A percentile compares a stretch with the other conserved stretches of the same genome.
Evolutionary conservation across 2,113 vertebrate genomes (phyloP).

Genomic region (Catharus minimus): DNA sequence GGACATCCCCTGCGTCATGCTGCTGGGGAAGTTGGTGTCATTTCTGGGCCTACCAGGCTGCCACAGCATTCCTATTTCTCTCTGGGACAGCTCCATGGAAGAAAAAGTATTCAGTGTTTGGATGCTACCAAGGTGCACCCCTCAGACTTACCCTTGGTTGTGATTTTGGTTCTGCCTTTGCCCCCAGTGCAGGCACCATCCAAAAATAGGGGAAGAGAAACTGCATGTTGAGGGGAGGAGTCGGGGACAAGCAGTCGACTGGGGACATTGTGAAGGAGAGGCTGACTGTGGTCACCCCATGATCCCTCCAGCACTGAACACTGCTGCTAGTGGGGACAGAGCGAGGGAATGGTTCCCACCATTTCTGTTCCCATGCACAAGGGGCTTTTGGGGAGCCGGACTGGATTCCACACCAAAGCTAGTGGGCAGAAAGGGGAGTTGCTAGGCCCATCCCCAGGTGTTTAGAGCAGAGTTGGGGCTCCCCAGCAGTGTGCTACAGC

Average conservation of each 20-base stretch:
- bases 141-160: background rate
- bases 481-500: background rate
- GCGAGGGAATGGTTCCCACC: background rate
- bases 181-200: rapidly evolving
- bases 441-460: rapidly evolving
- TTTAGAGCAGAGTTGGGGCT: background rate
- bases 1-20: background rate
- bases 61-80: background rate
- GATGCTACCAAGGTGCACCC: rapidly evolving
- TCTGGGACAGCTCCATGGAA: background rate
- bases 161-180: background rate
- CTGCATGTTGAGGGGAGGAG: background rate
- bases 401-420: background rate
- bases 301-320: background rate
- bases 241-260: rapidly evolving
- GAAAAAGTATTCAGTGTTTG: background rate
- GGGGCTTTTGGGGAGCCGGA: background rate
- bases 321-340: background rate
- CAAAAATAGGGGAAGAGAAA: background rate
- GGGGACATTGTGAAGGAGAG: background rate
- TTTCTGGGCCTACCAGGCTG: background rate
- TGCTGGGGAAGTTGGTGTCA: background rate
- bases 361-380: background rate
- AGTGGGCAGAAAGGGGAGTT: background rate
- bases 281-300: background rate